Evolutionary conservation across 2,888 invertebrate genomes (phyloP).

Genomic region (Achlya flavicornis): DNA sequence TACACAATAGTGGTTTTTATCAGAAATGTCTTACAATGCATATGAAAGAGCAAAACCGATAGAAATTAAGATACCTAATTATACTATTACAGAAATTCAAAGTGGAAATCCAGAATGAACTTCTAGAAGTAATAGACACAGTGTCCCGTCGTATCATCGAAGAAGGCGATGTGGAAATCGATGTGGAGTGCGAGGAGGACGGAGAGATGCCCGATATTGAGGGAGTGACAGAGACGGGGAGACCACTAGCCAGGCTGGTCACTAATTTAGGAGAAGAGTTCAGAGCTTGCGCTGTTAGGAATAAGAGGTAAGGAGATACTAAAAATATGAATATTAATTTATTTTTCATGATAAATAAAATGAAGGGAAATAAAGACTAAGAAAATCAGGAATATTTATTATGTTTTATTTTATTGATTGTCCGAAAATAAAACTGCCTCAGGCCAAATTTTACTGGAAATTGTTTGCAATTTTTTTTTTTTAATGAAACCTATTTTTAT

Average conservation of each 20-base stretch:
- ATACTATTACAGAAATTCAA: constrained; percentile 86
- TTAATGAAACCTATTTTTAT: too few relatives aligned
- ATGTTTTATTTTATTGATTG: too few relatives aligned
- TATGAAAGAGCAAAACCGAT: too few relatives aligned
- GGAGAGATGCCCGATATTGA: constrained; percentile 53
- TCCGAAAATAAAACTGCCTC: too few relatives aligned
- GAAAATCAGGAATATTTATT: too few relatives aligned
- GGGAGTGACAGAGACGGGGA: constrained; percentile 61
- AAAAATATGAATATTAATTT: too few relatives aligned
- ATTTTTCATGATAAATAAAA: too few relatives aligned
- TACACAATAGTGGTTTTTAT: neutral
- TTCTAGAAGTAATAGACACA: constrained; percentile 90
- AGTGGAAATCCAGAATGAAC: constrained; percentile 91
- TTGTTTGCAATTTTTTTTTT: too few relatives aligned
- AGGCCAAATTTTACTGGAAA: too few relatives aligned
- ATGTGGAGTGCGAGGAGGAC: constrained; percentile 59
- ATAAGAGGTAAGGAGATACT: constrained; percentile 54
- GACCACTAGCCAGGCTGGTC: constrained; percentile 66
- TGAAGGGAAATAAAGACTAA: too few relatives aligned
- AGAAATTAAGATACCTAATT: too few relatives aligned
- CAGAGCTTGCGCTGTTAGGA: constrained; percentile 65
- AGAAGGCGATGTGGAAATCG: constrained; percentile 73
- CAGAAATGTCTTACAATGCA: too few relatives aligned
- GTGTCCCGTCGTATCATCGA: constrained; percentile 91
- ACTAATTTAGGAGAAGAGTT: constrained; percentile 69